Conservation (phyloP, 2,888 invertebrate species). For the Pasiphila rectangulata region DNA sequence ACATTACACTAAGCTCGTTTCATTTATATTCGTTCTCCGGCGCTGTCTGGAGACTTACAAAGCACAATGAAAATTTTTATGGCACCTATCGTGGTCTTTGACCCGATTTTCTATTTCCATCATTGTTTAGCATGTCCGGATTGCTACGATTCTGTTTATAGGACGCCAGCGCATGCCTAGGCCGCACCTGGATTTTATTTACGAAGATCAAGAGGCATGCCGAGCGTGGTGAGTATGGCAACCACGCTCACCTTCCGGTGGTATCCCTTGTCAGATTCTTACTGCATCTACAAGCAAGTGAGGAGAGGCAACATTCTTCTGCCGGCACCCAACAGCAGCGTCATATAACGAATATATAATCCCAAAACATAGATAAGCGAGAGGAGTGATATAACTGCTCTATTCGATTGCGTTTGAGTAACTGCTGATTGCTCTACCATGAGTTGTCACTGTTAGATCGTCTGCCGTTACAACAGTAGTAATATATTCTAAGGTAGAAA, state of each 20-base stretch:
- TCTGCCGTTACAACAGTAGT: too few relatives aligned
- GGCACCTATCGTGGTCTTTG: conserved; percentile 43
- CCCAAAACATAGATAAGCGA: conserved; percentile 7
- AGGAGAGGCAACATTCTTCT: too few relatives aligned
- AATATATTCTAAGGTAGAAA: too few relatives aligned
- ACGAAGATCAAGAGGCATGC: conserved; percentile 1
- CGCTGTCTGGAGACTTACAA: conserved; percentile 26
- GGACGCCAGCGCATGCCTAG: conserved; percentile 19
- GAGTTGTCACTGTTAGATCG: too few relatives aligned
- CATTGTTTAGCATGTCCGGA: conserved; percentile 36
- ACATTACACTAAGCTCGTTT: conserved; percentile 21
- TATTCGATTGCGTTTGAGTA: conserved; percentile 8
- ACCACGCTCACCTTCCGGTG: too few relatives aligned
- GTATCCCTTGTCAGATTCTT: too few relatives aligned
- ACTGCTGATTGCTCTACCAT: neutral
- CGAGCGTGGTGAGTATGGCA: too few relatives aligned
- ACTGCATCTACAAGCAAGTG: too few relatives aligned
- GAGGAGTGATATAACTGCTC: conserved; percentile 7
- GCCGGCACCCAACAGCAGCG: too few relatives aligned
- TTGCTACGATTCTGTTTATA: conserved; percentile 28
- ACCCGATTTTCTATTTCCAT: conserved; percentile 52
- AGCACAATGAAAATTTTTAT: conserved; percentile 29
- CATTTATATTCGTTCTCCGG: conserved; percentile 24
- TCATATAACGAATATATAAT: too few relatives aligned
- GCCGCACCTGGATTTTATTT: conserved; percentile 16